A percentile compares a stretch with the other conserved stretches of the same genome.
phyloP scores from a whole-genome alignment of 2,888 invertebrate genomes.

The Drosophila mimica region DNA sequence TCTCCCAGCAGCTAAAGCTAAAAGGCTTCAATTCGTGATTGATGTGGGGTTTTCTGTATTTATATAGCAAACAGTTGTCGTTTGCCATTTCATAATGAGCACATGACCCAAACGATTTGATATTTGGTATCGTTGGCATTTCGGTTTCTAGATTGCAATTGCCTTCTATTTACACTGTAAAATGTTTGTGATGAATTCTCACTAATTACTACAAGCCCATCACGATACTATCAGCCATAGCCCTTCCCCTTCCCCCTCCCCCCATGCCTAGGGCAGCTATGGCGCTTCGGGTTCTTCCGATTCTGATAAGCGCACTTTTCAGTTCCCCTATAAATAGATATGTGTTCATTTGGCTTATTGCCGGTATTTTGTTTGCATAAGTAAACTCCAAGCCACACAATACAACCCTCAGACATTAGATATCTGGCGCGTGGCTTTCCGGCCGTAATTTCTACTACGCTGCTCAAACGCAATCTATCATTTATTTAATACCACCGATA shows the following conservation, averaged over 20 bases:
- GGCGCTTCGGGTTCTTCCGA: slow-evolving; percentile 13
- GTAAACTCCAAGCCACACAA: not conserved
- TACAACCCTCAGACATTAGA: not conserved
- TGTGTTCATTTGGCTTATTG: slow-evolving; percentile 4
- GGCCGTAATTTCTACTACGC: slow-evolving; percentile 8
- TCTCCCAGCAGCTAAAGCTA: slow-evolving; percentile 35
- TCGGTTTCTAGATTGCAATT: slow-evolving; percentile 51
- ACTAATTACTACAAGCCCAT: slow-evolving; percentile 52
- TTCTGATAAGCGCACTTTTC: slow-evolving; percentile 21
- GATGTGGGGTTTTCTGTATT: slow-evolving; percentile 44
- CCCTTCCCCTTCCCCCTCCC: not conserved
- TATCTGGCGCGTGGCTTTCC: slow-evolving; percentile 15
- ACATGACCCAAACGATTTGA: slow-evolving; percentile 60
- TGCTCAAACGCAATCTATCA: slow-evolving; percentile 39
- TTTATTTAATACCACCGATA: slow-evolving; percentile 14
- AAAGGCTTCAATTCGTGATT: slow-evolving; percentile 47
- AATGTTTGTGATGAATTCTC: slow-evolving; percentile 64
- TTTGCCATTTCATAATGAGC: slow-evolving; percentile 51
- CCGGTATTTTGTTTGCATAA: slow-evolving; percentile 5
- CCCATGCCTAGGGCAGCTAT: not conserved
- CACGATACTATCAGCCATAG: slow-evolving; percentile 16
- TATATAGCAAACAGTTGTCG: slow-evolving; percentile 11
- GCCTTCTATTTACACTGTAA: slow-evolving; percentile 44
- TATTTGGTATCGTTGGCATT: slow-evolving; percentile 57
- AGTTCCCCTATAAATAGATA: slow-evolving; percentile 1